A percentile compares a stretch with the other conserved stretches of the same genome.
These are phyloP conservation scores for Paramormyrops hopkinsi DNA, from an alignment of 2,797 vertebrate species.

Conservation along the genomic window DNA sequence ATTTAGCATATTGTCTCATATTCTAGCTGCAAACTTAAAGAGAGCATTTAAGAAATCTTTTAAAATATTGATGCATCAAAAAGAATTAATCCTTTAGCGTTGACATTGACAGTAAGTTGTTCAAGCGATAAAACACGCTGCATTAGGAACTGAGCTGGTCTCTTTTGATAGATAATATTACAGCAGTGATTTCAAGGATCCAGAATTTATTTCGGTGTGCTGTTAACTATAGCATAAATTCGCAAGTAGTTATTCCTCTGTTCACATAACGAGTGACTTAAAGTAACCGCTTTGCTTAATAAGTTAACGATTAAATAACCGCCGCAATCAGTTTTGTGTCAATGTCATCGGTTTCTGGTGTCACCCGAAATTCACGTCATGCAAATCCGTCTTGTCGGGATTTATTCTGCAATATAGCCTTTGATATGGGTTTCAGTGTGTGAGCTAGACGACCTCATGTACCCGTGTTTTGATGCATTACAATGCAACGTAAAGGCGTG, in stretches of 20 bases:
- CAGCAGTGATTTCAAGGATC: neutral
- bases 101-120: slow-evolving; percentile 9
- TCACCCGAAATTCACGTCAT: neutral
- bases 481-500: neutral
- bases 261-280: neutral
- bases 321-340: slow-evolving; percentile 9
- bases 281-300: neutral
- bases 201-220: neutral
- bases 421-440: neutral
- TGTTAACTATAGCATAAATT: neutral
- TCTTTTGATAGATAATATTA: neutral
- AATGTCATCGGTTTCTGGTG: neutral
- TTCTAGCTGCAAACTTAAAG: neutral
- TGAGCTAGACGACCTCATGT: neutral
- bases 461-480: slow-evolving; percentile 4
- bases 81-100: neutral
- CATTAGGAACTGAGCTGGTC: neutral
- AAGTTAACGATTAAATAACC: neutral
- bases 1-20: neutral
- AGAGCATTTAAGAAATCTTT: neutral
- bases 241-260: neutral
- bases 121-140: neutral
- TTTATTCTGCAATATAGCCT: neutral
- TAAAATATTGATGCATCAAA: neutral
- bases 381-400: neutral